phyloP scores from a whole-genome alignment of 2,797 vertebrate species.

The Macroramphosus scolopax region DNA sequence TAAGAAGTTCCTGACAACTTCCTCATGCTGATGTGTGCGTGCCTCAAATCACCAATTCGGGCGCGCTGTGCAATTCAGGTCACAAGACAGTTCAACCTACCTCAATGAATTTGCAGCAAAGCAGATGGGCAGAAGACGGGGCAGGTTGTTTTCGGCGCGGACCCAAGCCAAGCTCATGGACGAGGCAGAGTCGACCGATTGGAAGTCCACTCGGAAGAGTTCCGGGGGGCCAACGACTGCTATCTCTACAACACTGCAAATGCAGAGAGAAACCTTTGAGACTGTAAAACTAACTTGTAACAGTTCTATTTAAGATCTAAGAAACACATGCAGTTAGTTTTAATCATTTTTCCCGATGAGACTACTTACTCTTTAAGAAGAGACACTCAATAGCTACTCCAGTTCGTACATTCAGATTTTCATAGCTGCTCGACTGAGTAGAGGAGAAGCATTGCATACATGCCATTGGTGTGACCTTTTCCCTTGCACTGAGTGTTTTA shows the following conservation, averaged over 20 bases:
- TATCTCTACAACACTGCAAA: conserved; percentile 66
- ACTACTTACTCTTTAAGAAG: too few species aligned
- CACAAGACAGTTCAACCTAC: too few species aligned
- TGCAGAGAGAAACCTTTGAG: background rate
- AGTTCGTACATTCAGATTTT: background rate
- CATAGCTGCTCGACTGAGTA: too few species aligned
- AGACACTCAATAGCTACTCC: too few species aligned
- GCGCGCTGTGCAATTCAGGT: too few species aligned
- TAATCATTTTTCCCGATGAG: too few species aligned
- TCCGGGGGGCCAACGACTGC: conserved; percentile 70
- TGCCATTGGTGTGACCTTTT: background rate
- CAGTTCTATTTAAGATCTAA: background rate
- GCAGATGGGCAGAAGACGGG: conserved; percentile 69
- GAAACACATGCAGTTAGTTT: background rate
- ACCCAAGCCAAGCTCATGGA: conserved; percentile 63
- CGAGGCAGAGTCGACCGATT: conserved; percentile 27
- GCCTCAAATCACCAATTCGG: too few species aligned
- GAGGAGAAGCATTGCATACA: background rate
- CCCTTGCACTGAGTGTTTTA: background rate
- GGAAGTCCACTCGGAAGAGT: conserved; percentile 48
- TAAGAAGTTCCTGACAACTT: too few species aligned
- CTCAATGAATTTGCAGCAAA: conserved; percentile 68
- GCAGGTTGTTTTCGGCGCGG: conserved; percentile 54
- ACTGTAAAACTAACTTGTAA: too few species aligned
- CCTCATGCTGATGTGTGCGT: too few species aligned